phyloP scores from a whole-genome alignment of 2,113 vertebrate species.

The Pithys albifrons region DNA sequence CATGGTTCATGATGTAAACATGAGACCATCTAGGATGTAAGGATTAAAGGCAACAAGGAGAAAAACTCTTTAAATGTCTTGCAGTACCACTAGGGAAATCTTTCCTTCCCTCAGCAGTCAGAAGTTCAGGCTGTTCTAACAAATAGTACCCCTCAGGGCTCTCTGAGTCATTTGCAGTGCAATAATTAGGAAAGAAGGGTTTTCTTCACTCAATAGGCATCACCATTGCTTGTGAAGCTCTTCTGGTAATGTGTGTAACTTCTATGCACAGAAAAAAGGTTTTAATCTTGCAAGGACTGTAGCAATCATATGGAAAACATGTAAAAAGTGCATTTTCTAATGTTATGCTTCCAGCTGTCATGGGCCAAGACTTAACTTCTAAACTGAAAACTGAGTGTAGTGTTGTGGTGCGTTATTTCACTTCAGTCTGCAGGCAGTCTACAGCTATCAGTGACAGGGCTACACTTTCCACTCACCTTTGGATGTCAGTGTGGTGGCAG shows the following conservation, averaged over 20 bases:
- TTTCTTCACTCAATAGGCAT: not conserved
- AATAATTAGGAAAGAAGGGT: conserved; percentile 12
- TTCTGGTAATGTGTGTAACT: not conserved
- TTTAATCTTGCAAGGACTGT: not conserved
- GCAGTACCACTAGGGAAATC: not conserved
- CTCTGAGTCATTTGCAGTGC: conserved; percentile 8
- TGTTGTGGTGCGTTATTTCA: not conserved
- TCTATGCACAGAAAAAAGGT: not conserved
- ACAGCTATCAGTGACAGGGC: not conserved
- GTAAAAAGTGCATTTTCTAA: not conserved
- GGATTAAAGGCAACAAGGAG: not conserved
- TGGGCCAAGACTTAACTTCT: not conserved
- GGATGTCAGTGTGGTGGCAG: not conserved
- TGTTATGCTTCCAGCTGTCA: not conserved
- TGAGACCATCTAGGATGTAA: not conserved
- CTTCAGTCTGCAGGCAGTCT: not conserved
- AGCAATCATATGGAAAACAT: not conserved
- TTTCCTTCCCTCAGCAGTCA: not conserved
- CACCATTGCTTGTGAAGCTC: not conserved
- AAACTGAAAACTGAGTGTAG: not conserved
- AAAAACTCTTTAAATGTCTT: not conserved
- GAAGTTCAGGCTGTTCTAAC: not conserved
- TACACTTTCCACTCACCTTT: not conserved
- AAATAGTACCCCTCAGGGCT: not conserved
- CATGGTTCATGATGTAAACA: not conserved